Evolutionary conservation across 2,888 invertebrate genomes (phyloP).

Genomic region (Neocrepidodera transversa): DNA sequence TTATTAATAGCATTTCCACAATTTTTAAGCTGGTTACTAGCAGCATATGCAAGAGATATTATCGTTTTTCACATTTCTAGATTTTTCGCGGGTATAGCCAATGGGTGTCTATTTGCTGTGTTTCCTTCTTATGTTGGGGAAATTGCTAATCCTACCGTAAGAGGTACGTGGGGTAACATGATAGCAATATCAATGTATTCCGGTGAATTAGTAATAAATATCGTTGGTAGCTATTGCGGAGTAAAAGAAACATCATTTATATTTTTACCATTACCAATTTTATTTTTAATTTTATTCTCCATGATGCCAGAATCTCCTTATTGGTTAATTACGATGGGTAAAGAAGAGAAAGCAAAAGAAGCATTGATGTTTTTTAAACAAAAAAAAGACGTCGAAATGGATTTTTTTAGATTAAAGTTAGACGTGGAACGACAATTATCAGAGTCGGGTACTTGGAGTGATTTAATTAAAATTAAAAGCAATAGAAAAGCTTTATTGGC

Average conservation of each 20-base stretch:
- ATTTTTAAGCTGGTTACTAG: conserved; percentile 43
- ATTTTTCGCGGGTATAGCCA: conserved; percentile 46
- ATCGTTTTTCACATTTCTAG: conserved; percentile 50
- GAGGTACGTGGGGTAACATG: conserved; percentile 51
- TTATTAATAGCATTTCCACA: conserved; percentile 48
- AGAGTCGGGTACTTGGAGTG: conserved; percentile 52
- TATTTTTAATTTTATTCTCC: conserved; percentile 64
- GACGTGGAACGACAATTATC: conserved; percentile 52
- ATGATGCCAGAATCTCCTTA: conserved; percentile 67
- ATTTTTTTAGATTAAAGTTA: conserved; percentile 43
- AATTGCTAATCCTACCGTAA: conserved; percentile 48
- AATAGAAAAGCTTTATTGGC: conserved; percentile 51
- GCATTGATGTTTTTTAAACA: conserved; percentile 45
- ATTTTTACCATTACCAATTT: conserved; percentile 65
- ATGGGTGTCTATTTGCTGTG: conserved; percentile 45
- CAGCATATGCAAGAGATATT: conserved; percentile 43
- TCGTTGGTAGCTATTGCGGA: conserved; percentile 65
- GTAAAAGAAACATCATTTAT: conserved; percentile 64
- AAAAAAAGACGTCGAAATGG: conserved; percentile 45
- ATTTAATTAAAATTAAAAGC: conserved; percentile 47
- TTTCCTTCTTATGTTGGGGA: conserved; percentile 53
- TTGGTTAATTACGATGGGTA: conserved; percentile 46
- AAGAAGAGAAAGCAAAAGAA: conserved; percentile 43
- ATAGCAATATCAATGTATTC: conserved; percentile 44
- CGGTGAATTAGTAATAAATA: conserved; percentile 55